Conservation (phyloP, 2,797 vertebrate species). For the Pseudotriccus pelzelni region DNA sequence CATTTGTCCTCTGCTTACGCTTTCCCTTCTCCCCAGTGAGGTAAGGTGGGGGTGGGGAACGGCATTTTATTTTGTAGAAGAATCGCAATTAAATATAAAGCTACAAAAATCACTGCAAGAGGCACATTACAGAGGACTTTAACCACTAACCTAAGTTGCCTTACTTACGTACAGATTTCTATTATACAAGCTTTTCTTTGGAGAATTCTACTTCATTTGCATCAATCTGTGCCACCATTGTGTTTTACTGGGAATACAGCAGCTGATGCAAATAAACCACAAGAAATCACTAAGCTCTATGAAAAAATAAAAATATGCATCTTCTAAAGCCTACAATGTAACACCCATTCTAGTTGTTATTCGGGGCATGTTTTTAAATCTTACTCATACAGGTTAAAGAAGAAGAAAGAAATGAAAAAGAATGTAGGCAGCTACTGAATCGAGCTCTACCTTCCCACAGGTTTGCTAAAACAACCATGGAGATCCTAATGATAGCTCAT, state of each 20-base stretch:
- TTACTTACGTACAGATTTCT: neutral
- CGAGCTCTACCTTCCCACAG: neutral
- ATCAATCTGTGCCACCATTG: neutral
- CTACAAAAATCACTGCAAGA: neutral
- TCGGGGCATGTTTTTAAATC: neutral
- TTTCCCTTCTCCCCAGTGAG: neutral
- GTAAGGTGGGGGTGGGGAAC: neutral
- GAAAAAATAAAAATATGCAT: neutral
- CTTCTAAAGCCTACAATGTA: neutral
- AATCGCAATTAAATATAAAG: neutral
- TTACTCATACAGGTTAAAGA: neutral
- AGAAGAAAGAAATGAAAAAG: neutral
- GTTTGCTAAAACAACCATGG: neutral
- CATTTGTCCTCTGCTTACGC: slow-evolving; percentile 12
- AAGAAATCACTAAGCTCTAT: neutral
- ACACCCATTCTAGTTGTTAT: neutral
- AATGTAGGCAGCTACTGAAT: neutral
- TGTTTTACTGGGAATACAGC: neutral
- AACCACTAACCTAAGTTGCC: neutral
- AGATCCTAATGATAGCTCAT: neutral
- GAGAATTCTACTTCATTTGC: neutral
- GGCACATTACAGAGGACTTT: neutral
- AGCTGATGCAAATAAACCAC: neutral
- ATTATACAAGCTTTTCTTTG: neutral
- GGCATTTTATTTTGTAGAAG: neutral